Base-by-base conservation (phyloP, 2,113 vertebrate species). In the Tychaedon coryphoeus region DNA sequence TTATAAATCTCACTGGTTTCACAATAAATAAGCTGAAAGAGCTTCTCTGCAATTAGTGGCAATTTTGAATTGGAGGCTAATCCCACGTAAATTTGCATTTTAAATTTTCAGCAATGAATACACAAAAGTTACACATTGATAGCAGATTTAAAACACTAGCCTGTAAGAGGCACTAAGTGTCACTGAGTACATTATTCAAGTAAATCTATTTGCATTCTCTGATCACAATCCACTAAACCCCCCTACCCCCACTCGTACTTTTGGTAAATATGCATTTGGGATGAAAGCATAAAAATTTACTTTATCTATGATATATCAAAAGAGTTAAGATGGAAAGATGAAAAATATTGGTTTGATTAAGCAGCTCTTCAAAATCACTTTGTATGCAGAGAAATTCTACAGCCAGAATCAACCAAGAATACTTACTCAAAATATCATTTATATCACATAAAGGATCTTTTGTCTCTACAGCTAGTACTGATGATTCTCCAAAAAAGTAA, bases 361-460 rank as follows among this genome's bases (percentile, higher is more conserved):
- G 67, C 58, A 96, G 87, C 92, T 92, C 95, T 95, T 94, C 90
- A 97, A 90, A 97, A 95, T 86, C 77, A 92, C 84, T 97, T 95
- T 85, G 81, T 70, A 94, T 90, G 90, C 86, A 92, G 34, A 15
- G 45, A 95, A 96, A 95, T 90, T 94, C 81, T 90, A 76, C 77
- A 95, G 87, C 38, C 87, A 95, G 58, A 95, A 95, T 91, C 73
- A 93, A 95, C 65, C 53, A 91, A 96, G 86, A 96, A 87, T 90
- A 94, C 77, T 94, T 92, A 94, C 77, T 93, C 90, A 97, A 91
- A 96, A 92, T 94, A 95, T 36, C 58, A 91, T 85, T 95, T 90
- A 86, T 86, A 76, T 58, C 66, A 73, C 58, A 97, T 65, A 95
- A 95, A 95, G 81, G 67, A 79, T 91, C 85, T 95, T 91, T 93